Evolutionary conservation across 1,140 invertebrate genomes (phyloP), one percentile per base, ranked within the genome.

Genomic region (Nephotettix cincticeps): DNA sequence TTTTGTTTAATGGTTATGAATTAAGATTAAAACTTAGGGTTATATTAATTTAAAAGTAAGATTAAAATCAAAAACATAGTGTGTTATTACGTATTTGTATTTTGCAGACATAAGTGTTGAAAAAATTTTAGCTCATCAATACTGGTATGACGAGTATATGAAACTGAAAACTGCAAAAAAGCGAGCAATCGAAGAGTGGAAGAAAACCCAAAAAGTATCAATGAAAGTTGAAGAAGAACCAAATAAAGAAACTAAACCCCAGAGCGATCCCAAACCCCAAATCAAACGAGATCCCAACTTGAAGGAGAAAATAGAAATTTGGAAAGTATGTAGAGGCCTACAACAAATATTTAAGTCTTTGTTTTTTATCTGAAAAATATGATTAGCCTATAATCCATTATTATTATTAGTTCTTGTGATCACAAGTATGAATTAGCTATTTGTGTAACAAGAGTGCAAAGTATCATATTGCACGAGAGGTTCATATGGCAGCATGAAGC

Each of bases 271-370:
- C 4, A 36, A 36, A 14, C 32, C 32, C 14, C 32, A 25, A 28
- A 25, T 27, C 4, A 61, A 61, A 61, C 56, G 56, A n/a, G 56
- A 61, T 27, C 56, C 56, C 13, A 61, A 28, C 9, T 14, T 61
- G 23, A 61, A 61, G 28, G 56, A 61, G 27, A 61, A 61, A n/a
- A 61, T 61, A 27, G 56, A 61, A 13, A 61, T 61, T 61, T 61
- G 56, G 56, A 61, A 61, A 29, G 56, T 61, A 61, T 2, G 56
- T 27, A n/a, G 6, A 23, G 17, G 17, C n/a, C 19, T 51, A 54
- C 21, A 11, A 54, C 6, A 4, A 54, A 54, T n/a, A 54, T 14
- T 21, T 21, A 54, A 21, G 4, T 54, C 23, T 54, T n/a, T 9
- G 9, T n/a, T n/a, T n/a, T n/a, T n/a, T n/a, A n/a, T n/a, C n/a